Conservation (phyloP, 1,140 invertebrate genomes). For the Colletes gigas region DNA sequence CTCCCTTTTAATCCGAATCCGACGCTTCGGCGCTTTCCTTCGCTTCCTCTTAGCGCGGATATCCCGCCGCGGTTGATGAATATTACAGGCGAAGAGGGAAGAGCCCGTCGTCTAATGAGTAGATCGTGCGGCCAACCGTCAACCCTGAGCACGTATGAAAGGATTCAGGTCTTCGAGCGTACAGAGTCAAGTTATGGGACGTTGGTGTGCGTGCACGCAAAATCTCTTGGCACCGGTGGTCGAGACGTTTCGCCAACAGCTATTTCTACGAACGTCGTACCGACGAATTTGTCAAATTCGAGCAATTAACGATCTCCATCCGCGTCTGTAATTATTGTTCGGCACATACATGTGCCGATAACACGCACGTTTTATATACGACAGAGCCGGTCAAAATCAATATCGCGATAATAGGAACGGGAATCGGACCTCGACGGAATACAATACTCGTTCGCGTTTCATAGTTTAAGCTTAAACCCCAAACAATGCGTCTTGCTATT, state of each 20-base stretch:
- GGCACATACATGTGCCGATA: no score
- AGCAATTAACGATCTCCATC: not conserved
- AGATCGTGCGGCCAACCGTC: constrained; percentile 34
- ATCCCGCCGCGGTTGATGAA: constrained; percentile 40
- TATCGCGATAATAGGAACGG: no score
- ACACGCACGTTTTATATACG: no score
- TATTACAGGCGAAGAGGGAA: constrained; percentile 39
- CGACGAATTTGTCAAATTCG: constrained; percentile 36
- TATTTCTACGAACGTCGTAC: constrained; percentile 47
- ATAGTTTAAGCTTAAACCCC: no score
- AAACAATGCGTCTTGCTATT: no score
- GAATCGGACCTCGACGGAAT: no score
- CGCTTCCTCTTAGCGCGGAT: constrained; percentile 11
- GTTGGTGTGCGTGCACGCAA: not conserved
- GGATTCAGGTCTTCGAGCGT: constrained; percentile 19
- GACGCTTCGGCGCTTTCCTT: constrained; percentile 14
- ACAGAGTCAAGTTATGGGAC: not conserved
- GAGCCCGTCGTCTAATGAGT: constrained; percentile 41
- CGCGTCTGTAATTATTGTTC: no score
- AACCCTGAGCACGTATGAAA: constrained; percentile 24
- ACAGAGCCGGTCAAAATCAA: no score
- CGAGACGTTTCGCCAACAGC: constrained; percentile 47
- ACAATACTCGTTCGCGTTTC: no score
- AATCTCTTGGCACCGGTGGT: constrained; percentile 46
- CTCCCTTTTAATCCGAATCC: constrained; percentile 37